Conservation (phyloP, 2,888 invertebrate genomes). For the Catotricha subobsoleta region DNA sequence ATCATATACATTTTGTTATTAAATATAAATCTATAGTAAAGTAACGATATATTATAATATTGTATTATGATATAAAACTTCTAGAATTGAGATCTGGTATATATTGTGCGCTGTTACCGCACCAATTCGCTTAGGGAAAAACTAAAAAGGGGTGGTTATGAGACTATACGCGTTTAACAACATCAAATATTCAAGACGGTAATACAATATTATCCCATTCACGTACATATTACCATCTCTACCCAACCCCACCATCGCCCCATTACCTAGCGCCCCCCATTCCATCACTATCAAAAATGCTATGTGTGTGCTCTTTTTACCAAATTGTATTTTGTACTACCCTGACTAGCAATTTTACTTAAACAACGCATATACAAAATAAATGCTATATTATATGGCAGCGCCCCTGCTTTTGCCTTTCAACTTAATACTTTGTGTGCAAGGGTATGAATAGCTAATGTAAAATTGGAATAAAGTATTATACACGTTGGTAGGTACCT, state of each 20-base stretch:
- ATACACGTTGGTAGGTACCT: background rate
- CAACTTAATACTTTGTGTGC: slow-evolving; percentile 5
- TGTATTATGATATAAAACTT: too few relatives aligned
- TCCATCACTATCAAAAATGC: too few relatives aligned
- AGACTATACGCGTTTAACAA: slow-evolving; percentile 11
- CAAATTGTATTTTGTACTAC: slow-evolving; percentile 8
- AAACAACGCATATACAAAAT: slow-evolving; percentile 1
- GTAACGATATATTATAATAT: too few relatives aligned
- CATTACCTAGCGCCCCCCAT: too few relatives aligned
- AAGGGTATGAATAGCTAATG: slow-evolving; percentile 6
- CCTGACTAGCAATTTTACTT: slow-evolving; percentile 3
- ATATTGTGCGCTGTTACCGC: too few relatives aligned
- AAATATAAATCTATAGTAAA: too few relatives aligned
- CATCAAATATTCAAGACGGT: slow-evolving; percentile 13
- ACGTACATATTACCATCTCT: too few relatives aligned
- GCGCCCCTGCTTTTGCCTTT: background rate
- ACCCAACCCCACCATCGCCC: too few relatives aligned
- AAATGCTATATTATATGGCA: background rate
- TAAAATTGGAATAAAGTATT: background rate
- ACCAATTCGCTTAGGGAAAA: background rate
- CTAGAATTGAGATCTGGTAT: too few relatives aligned
- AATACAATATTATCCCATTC: slow-evolving; percentile 6
- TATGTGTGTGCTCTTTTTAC: background rate
- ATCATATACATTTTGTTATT: too few relatives aligned
- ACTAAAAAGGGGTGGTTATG: slow-evolving; percentile 2